phyloP scores from a whole-genome alignment of 2,797 vertebrate species.

The Anisognathus igniventris region DNA sequence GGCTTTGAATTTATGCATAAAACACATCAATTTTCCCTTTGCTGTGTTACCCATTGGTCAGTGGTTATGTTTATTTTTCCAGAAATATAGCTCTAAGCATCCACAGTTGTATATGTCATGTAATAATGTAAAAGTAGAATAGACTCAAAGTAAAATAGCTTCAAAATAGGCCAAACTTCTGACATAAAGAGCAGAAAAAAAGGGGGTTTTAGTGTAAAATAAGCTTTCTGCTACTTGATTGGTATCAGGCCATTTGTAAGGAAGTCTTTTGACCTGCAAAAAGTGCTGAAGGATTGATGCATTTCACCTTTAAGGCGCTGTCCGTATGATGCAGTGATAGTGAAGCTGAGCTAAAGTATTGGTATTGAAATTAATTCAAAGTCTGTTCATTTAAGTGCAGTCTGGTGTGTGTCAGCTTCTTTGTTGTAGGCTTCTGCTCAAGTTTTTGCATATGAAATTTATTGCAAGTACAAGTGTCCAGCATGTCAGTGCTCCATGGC shows the following conservation, averaged over 20 bases:
- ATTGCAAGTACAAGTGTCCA: neutral
- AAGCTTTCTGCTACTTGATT: neutral
- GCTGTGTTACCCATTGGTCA: rapidly evolving
- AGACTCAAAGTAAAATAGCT: neutral
- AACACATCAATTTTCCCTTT: neutral
- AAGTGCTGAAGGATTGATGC: neutral
- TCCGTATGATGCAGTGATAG: neutral
- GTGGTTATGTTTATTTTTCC: neutral
- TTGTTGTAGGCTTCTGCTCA: neutral
- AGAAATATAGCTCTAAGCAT: neutral
- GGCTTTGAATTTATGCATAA: neutral
- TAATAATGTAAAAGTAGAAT: neutral
- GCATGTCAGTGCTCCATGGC: neutral
- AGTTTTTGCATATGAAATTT: neutral
- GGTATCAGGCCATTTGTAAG: neutral
- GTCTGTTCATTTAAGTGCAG: neutral
- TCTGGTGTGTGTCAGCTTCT: neutral
- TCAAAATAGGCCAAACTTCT: neutral
- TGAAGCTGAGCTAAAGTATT: neutral
- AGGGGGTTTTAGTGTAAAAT: neutral
- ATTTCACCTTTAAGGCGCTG: neutral
- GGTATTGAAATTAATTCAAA: neutral
- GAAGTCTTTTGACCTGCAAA: neutral
- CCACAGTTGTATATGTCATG: neutral
- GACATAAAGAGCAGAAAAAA: neutral